Base-by-base conservation (phyloP, 2,797 vertebrate species). In the Paedocypris micromegethes region DNA sequence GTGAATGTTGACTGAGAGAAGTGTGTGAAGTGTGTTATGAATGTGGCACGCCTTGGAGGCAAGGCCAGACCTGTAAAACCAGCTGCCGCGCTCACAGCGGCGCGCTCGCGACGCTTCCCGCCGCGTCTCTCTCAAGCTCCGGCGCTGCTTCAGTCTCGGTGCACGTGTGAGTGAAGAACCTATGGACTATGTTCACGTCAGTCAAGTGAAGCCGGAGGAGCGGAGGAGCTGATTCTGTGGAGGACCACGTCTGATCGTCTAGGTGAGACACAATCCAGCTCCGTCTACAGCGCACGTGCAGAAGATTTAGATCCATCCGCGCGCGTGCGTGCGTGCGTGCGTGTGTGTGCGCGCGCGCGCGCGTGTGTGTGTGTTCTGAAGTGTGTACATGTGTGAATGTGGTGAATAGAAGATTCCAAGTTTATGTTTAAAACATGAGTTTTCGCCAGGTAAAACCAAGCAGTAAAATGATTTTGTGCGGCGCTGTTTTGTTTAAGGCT, bases 31-130 rank as follows among this genome's bases (percentile, higher is more conserved):
- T 67, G 78, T 83, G 74, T 80, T 74, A 81, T 80, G n/a, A 67
- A 69, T 46, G 56, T 41, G 79, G 66, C 86, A 85, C 82, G 70
- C 89, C 88, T 82, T 40, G 65, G 60, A 70, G 74, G 78, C 78
- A 68, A 39, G 70, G 81, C 64, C 39, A 74, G 86, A 90, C 89
- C 86, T 82, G 89, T 89, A 89, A 90, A 90, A 90, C 89, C 85
- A 86, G 88, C 84, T 88, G 76, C 70, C 79, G 59, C 65, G 62
- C 72, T 63, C 68, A 71, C 45, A 76, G 61, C 58, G 49, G 51
- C 44, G 54, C 52, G 57, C 51, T 72, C 58, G 23, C 38, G 45
- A 65, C 58, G 65, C 39, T 9, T 41, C 1, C 60, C 42, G 71
- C 5, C 51, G 59, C 56, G 64, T 72, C 48, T 45, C 4, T 63